Evolutionary conservation across 2,888 invertebrate genomes (phyloP).

Genomic region (Andrena praecox): DNA sequence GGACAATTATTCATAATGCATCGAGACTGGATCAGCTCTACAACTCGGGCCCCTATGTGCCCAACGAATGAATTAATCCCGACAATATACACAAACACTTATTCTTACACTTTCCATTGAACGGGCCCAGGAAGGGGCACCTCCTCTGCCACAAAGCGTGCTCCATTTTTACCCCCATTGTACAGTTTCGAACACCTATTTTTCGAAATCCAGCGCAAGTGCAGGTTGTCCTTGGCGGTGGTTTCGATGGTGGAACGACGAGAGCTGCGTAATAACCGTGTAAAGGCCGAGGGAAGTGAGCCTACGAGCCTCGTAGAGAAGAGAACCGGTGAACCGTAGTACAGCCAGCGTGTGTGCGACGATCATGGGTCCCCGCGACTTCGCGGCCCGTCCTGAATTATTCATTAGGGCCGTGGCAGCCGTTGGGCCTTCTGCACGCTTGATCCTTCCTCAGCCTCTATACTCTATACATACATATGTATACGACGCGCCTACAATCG

Average conservation of each 20-base stretch:
- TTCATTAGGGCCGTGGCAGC: slow-evolving; percentile 78
- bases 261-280: slow-evolving; percentile 69
- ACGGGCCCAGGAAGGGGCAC: too few relatives aligned
- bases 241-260: slow-evolving; percentile 59
- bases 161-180: too few relatives aligned
- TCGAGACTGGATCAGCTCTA: too few relatives aligned
- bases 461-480: slow-evolving; percentile 66
- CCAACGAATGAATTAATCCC: too few relatives aligned
- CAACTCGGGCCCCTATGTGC: too few relatives aligned
- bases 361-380: slow-evolving; percentile 63
- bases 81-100: too few relatives aligned
- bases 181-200: slow-evolving; percentile 6
- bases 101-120: too few relatives aligned
- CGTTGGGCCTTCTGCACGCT: slow-evolving; percentile 78
- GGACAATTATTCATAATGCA: too few relatives aligned
- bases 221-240: slow-evolving; percentile 22
- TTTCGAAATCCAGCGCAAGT: slow-evolving; percentile 26
- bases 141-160: too few relatives aligned
- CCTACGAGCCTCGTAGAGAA: slow-evolving; percentile 25
- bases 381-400: slow-evolving; percentile 77
- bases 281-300: slow-evolving; percentile 47
- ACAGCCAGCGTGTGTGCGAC: slow-evolving; percentile 42
- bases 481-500: slow-evolving; percentile 62
- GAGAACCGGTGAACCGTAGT: slow-evolving; percentile 28
- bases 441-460: slow-evolving; percentile 74